Conservation (phyloP, 2,888 invertebrate species). For the Chalcosyrphus nemorum region DNA sequence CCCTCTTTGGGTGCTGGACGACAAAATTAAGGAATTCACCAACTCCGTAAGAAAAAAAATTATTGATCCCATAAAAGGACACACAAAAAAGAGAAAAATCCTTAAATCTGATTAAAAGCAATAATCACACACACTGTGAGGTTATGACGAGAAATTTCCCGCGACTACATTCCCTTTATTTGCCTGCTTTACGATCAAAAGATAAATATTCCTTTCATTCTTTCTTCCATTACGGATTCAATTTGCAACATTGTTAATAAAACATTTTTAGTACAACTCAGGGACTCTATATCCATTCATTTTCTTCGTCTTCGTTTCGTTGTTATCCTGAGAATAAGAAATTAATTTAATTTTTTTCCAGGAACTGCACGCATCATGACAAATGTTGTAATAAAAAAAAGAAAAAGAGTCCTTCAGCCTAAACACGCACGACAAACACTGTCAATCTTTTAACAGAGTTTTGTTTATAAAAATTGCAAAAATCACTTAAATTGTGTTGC, state of each 20-base stretch:
- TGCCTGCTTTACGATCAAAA: background rate
- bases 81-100: background rate
- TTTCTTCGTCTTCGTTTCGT: background rate
- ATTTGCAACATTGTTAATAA: constrained; percentile 59
- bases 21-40: background rate
- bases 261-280: constrained; percentile 44
- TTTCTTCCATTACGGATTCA: constrained; percentile 39
- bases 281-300: background rate
- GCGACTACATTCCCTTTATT: constrained; percentile 3
- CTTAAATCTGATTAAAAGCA: constrained; percentile 26
- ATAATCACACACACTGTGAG: constrained; percentile 14
- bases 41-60: background rate
- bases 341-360: constrained; percentile 42
- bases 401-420: no score
- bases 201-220: constrained; percentile 4
- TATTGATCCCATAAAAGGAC: constrained; percentile 5
- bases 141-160: background rate
- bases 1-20: background rate
- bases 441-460: no score
- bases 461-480: constrained; percentile 11
- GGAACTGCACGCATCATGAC: constrained; percentile 50
- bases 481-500: constrained; percentile 16
- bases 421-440: no score
- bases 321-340: background rate
- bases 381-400: constrained; percentile 54